Conservation (phyloP, 1,140 invertebrate species). For the Bombus soroeensis region DNA sequence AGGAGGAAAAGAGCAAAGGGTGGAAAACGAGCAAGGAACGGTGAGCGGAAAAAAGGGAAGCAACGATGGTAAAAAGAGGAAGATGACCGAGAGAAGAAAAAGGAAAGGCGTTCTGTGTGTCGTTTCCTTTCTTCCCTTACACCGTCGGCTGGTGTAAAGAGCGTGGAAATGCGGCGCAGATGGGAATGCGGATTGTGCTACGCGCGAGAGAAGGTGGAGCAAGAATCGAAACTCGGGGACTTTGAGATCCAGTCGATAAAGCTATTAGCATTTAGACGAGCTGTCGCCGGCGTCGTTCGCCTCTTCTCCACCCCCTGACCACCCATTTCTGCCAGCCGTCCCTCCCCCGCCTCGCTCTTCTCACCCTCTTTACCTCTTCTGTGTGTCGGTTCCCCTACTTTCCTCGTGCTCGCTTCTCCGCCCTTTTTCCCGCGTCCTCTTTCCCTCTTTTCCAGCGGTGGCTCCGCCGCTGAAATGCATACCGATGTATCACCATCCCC, state of each 20-base stretch:
- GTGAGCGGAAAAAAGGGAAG: background rate
- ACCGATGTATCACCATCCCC: slow-evolving; percentile 74
- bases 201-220: slow-evolving; percentile 53
- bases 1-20: slow-evolving; percentile 25
- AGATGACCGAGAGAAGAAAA: too few species aligned
- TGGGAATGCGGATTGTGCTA: slow-evolving; percentile 57
- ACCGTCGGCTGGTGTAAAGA: slow-evolving; percentile 29
- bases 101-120: too few species aligned
- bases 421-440: slow-evolving; percentile 49
- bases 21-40: background rate
- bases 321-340: background rate
- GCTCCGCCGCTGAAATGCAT: slow-evolving; percentile 75
- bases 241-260: slow-evolving; percentile 80
- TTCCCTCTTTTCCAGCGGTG: slow-evolving; percentile 49
- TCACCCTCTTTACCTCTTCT: slow-evolving; percentile 29
- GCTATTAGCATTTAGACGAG: slow-evolving; percentile 84
- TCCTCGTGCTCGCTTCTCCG: slow-evolving; percentile 17
- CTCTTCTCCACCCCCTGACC: background rate
- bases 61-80: background rate
- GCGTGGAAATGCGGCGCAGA: slow-evolving; percentile 59
- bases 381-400: slow-evolving; percentile 25
- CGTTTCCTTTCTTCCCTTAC: background rate
- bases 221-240: slow-evolving; percentile 75
- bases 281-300: slow-evolving; percentile 73
- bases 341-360: slow-evolving; percentile 10